These are phyloP conservation scores for Alosa alosa DNA, from an alignment of 2,113 vertebrate genomes.

Conservation along the genomic window DNA sequence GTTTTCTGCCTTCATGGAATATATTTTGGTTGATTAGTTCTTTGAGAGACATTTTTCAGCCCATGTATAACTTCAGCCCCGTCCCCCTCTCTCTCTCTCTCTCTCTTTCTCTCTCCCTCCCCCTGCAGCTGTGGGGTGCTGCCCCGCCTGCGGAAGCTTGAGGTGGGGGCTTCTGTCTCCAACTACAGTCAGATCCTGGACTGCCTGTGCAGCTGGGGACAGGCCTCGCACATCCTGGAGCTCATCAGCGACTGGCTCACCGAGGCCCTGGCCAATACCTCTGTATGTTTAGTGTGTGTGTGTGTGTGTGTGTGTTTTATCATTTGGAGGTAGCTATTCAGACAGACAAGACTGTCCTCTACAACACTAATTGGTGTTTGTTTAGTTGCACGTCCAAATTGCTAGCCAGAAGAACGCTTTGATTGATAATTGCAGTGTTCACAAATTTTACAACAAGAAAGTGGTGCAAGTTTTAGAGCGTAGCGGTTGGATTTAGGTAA, in stretches of 20 bases:
- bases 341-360: too few relatives aligned
- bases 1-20: background rate
- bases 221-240: constrained; percentile 77
- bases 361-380: too few relatives aligned
- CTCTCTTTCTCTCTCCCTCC: background rate
- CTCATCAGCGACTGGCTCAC: constrained; percentile 83
- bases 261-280: constrained; percentile 55
- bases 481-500: too few relatives aligned
- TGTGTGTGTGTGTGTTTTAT: too few relatives aligned
- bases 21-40: too few relatives aligned
- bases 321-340: too few relatives aligned
- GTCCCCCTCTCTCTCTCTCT: background rate
- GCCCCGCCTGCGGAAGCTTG: constrained; percentile 78
- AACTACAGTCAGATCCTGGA: constrained; percentile 80
- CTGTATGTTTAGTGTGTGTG: constrained; percentile 60
- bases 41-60: too few relatives aligned
- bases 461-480: background rate
- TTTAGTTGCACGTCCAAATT: too few relatives aligned
- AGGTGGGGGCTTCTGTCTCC: constrained; percentile 59
- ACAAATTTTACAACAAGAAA: background rate
- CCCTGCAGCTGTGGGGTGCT: constrained; percentile 80
- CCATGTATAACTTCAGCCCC: too few relatives aligned
- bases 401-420: too few relatives aligned
- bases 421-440: too few relatives aligned
- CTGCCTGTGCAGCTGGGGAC: constrained; percentile 91